A percentile compares a stretch with the other conserved stretches of the same genome.
Evolutionary conservation across 2,113 vertebrate genomes (phyloP).

Genomic region (Bufo bufo): DNA sequence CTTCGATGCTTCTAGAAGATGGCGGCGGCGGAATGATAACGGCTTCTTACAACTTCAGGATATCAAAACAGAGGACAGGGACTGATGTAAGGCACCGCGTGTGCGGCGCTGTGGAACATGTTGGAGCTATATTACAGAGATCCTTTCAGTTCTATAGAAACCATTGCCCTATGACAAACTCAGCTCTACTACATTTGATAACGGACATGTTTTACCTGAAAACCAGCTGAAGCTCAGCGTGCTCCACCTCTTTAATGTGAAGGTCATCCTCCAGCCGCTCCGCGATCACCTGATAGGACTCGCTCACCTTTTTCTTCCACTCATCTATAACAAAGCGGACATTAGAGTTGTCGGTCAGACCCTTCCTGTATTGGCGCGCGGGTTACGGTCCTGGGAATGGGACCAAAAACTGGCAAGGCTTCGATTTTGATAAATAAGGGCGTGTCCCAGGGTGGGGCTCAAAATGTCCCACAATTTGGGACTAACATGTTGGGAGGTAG

Average conservation of each 20-base stretch:
- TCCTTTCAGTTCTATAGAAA: background rate
- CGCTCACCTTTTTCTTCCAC: conserved; percentile 96
- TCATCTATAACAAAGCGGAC: conserved; percentile 78
- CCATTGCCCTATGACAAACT: background rate
- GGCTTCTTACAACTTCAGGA: too few species aligned
- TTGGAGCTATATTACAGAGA: background rate
- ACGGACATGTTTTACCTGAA: conserved; percentile 78
- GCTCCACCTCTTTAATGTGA: conserved; percentile 83
- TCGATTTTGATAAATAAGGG: too few species aligned
- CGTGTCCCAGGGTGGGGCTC: too few species aligned
- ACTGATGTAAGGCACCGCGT: background rate
- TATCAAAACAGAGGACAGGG: too few species aligned
- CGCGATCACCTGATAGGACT: conserved; percentile 85
- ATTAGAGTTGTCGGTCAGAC: background rate
- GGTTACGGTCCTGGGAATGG: too few species aligned
- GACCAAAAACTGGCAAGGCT: too few species aligned
- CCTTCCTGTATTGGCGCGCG: too few species aligned
- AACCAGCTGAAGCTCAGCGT: conserved; percentile 80
- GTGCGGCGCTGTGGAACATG: background rate
- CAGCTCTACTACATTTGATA: background rate
- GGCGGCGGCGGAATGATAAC: too few species aligned
- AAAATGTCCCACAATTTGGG: too few species aligned
- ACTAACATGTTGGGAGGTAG: too few species aligned
- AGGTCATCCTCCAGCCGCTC: conserved; percentile 89
- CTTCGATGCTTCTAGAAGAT: too few species aligned